A percentile compares a stretch with the other conserved stretches of the same genome.
Conservation (phyloP, 2,797 vertebrate species). For the Melanotaenia trifasciata region DNA sequence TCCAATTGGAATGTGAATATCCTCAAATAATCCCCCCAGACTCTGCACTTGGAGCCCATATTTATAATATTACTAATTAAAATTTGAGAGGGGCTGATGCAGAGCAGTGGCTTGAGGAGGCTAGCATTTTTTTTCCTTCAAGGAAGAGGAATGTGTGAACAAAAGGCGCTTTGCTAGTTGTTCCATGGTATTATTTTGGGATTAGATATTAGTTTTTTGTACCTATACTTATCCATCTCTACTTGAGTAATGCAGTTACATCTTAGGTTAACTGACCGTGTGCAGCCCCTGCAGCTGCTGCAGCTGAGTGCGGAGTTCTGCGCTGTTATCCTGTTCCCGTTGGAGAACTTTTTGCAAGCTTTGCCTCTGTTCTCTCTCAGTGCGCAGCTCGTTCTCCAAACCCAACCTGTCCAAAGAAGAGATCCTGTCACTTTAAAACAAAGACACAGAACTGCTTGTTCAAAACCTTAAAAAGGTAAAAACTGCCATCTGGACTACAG, state of each 20-base stretch:
- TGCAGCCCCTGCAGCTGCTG: constrained; percentile 93
- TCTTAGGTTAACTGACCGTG: constrained; percentile 79
- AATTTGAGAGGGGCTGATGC: too few species aligned
- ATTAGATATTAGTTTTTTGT: background rate
- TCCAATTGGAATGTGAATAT: background rate
- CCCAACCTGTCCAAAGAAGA: constrained; percentile 79
- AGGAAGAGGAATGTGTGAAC: too few species aligned
- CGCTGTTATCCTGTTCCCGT: constrained; percentile 89
- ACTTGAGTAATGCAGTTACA: background rate
- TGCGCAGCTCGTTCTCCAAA: constrained; percentile 90
- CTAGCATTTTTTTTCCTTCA: too few species aligned
- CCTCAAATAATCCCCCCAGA: background rate
- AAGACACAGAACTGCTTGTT: background rate
- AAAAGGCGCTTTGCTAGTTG: background rate
- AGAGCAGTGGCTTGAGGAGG: too few species aligned
- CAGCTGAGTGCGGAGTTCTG: constrained; percentile 90
- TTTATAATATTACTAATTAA: too few species aligned
- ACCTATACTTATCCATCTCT: background rate
- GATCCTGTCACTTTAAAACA: background rate
- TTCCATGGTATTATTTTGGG: background rate
- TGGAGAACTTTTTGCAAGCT: constrained; percentile 89
- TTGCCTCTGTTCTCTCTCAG: constrained; percentile 93
- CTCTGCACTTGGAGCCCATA: background rate
- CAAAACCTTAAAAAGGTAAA: background rate
- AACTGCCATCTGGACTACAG: background rate